These are phyloP conservation scores for Liasis olivaceus DNA, from an alignment of 2,797 vertebrate species.

Conservation along the genomic window DNA sequence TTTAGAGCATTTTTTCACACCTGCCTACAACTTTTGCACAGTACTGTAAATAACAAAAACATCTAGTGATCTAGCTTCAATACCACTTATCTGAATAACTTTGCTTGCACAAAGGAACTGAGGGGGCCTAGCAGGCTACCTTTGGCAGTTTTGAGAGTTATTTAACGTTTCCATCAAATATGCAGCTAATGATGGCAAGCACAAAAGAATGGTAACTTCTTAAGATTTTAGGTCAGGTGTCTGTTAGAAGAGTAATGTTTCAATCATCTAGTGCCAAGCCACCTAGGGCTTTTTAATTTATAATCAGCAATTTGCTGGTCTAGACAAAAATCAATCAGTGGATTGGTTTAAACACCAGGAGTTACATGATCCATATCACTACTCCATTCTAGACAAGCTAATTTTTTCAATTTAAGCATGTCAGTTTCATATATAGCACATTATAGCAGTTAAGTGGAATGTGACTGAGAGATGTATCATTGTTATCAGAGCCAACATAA, in stretches of 20 bases:
- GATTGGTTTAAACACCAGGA: not conserved
- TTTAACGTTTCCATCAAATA: not conserved
- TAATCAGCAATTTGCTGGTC: not conserved
- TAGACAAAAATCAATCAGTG: not conserved
- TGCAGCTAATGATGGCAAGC: not conserved
- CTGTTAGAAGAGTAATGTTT: not conserved
- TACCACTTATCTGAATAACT: not conserved
- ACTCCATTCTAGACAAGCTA: not conserved
- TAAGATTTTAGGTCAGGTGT: not conserved
- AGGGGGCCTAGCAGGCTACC: not conserved
- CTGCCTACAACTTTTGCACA: too few relatives aligned
- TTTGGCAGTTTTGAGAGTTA: not conserved
- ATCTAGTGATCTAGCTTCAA: not conserved
- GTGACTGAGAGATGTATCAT: not conserved
- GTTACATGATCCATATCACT: not conserved
- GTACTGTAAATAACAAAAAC: not conserved
- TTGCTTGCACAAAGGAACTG: not conserved
- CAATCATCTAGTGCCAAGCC: not conserved
- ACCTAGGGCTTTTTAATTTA: not conserved
- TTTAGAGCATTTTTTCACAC: too few relatives aligned
- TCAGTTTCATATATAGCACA: not conserved
- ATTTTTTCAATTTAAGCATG: not conserved
- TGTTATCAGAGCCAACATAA: not conserved
- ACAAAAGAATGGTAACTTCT: not conserved
- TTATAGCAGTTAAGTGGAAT: not conserved